A percentile compares a stretch with the other conserved stretches of the same genome.
phyloP scores from a whole-genome alignment of 2,797 vertebrate species.

The Carcharodon carcharias region DNA sequence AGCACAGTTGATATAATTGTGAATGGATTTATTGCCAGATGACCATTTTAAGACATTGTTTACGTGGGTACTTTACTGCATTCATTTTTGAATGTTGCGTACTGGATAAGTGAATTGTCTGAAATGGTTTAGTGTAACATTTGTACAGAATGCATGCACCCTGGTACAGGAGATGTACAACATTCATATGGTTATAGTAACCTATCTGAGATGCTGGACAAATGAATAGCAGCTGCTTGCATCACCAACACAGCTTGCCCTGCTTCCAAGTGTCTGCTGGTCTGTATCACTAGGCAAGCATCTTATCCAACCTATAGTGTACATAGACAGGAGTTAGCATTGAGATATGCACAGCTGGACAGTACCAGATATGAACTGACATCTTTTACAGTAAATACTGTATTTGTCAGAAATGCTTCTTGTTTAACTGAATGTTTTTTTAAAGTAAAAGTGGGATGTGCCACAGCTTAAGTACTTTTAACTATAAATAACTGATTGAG shows the following conservation, averaged over 20 bases:
- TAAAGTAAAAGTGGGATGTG: background rate
- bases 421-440: constrained; percentile 18
- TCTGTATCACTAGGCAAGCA: background rate
- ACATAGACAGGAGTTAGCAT: background rate
- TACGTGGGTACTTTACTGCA: constrained; percentile 13
- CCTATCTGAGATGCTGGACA: constrained; percentile 4
- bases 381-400: background rate
- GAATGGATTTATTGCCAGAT: constrained; percentile 14
- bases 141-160: constrained; percentile 34
- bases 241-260: background rate
- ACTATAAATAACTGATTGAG: constrained; percentile 22
- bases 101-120: constrained; percentile 12
- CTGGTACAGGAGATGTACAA: constrained; percentile 25
- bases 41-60: constrained; percentile 7
- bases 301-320: background rate
- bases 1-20: constrained; percentile 3
- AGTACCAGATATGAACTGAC: constrained; percentile 13
- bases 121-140: constrained; percentile 26
- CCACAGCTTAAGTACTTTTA: background rate
- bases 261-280: constrained; percentile 4
- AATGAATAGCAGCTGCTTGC: constrained; percentile 12
- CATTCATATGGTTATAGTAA: constrained; percentile 20
- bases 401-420: background rate
- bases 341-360: background rate
- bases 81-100: constrained; percentile 32